Conservation (phyloP, 2,113 vertebrate species). For the Mohoua ochrocephala region DNA sequence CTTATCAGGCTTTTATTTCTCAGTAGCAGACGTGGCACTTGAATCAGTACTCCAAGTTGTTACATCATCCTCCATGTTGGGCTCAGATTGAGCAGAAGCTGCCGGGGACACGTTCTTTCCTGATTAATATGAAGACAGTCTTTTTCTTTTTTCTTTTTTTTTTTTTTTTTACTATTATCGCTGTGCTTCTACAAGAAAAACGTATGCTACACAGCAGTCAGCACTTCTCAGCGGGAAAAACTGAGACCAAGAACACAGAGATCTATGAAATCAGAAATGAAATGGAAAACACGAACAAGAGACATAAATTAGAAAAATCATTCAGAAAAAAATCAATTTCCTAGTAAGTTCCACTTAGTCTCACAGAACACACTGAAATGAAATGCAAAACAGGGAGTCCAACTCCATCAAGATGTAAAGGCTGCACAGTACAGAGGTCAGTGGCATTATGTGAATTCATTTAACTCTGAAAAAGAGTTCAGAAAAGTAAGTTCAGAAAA, state of each 20-base stretch:
- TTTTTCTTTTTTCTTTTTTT: not conserved
- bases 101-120: not conserved
- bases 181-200: not conserved
- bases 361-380: constrained; percentile 41
- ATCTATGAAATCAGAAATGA: constrained; percentile 20
- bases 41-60: not conserved
- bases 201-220: not conserved
- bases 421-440: not conserved
- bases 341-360: constrained; percentile 40
- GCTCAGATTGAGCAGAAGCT: not conserved
- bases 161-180: not conserved
- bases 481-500: not conserved
- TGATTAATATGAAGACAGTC: not conserved
- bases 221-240: constrained; percentile 27
- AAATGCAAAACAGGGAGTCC: constrained; percentile 42
- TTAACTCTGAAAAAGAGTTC: constrained; percentile 16
- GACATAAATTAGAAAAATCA: constrained; percentile 53
- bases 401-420: constrained; percentile 13
- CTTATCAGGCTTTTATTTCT: not conserved
- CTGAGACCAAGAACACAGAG: not conserved
- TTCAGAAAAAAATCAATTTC: constrained; percentile 42
- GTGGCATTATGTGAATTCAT: not conserved
- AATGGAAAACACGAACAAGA: constrained; percentile 38
- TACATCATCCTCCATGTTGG: not conserved
- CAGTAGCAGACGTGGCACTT: not conserved